Conservation (phyloP, 2,888 invertebrate species). For the Rotaria macrura region DNA sequence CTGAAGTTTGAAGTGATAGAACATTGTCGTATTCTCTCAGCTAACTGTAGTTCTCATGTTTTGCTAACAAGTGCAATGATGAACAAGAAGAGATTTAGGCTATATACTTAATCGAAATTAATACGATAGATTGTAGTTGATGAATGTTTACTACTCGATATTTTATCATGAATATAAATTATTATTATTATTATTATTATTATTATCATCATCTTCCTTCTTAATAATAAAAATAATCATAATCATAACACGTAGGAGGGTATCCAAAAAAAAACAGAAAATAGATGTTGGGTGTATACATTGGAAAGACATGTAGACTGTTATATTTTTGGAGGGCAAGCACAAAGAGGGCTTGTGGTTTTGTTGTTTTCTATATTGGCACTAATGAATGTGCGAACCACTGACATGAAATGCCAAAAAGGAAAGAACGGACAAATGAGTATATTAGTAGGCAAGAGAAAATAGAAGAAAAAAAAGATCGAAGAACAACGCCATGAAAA, state of each 20-base stretch:
- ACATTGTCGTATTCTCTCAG: neutral
- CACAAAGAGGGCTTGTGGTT: neutral
- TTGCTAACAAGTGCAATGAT: neutral
- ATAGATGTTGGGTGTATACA: neutral
- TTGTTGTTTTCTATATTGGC: neutral
- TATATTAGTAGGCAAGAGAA: neutral
- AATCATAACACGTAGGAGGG: neutral
- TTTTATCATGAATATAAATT: no score
- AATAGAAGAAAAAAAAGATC: neutral
- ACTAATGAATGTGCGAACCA: neutral
- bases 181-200: no score
- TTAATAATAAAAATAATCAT: neutral
- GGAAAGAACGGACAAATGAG: neutral
- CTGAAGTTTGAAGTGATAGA: no score
- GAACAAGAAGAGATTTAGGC: neutral
- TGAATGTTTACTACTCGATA: no score
- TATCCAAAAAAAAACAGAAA: neutral
- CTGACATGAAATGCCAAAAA: neutral
- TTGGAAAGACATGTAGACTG: neutral
- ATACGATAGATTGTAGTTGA: neutral
- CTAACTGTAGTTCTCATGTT: neutral
- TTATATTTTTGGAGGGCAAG: neutral
- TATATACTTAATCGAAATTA: no score
- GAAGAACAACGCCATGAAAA: neutral
- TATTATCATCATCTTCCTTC: neutral